Base-by-base conservation (phyloP, 2,888 invertebrate genomes). In the Epiblema foenella region DNA sequence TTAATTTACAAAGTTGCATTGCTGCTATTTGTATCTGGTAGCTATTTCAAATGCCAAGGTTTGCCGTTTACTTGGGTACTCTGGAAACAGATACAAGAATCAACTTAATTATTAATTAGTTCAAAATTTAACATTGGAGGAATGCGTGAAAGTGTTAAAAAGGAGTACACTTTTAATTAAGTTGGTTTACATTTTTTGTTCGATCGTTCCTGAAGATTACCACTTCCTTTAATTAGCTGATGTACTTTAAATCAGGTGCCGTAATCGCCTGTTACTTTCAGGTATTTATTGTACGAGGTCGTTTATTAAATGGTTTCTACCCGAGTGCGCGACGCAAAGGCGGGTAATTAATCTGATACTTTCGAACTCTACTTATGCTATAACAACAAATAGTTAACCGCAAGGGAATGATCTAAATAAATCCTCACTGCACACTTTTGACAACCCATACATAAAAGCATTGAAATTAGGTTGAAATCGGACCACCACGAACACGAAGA, bases 1-100 rank as follows among this genome's bases (percentile, higher is more conserved):
- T 5, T 80, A 82, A 78, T 82, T 83, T 79, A 78, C 65, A 54
- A 62, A 76, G 77, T 72, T 78, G 78, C 77, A 79, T 78, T 78
- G 75, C 79, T 74, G 79, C 74, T 72, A 78, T 81, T 79, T 70
- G 80, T 81, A 54, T 39, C 37, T 11, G 84, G 85, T 82, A 60
- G 83, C 83, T 84, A 79, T 78, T 74, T 73, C 73, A 88, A 88
- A 88, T 88, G 87, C 80, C 88, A 88, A 88, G 88, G 88, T 83
- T 85, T 85, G 75, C 79, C 79, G 73, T 75, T 77, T 64, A 73
- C 63, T 68, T 56, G 56, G 42, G 69, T 71, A 66, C 20, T 12
- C 54, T 46, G 51, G 5, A 58, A 59, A 51, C 24, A 62, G 11
- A 29, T 51, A 42, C 39, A 64, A 52, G 59, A 42, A 65, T 7